Conservation (phyloP, 2,797 vertebrate genomes). For the Poecile montanus region DNA sequence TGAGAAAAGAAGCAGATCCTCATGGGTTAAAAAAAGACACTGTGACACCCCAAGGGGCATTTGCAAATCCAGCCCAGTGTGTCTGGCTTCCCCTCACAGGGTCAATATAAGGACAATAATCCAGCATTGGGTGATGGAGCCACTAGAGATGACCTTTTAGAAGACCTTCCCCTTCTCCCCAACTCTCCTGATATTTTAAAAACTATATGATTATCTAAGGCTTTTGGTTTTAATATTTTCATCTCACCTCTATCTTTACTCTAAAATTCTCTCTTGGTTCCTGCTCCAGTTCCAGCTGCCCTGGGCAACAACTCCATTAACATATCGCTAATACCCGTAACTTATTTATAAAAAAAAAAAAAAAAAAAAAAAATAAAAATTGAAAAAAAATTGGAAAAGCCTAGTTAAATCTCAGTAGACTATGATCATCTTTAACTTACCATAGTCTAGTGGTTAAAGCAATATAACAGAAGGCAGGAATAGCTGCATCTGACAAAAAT, state of each 20-base stretch:
- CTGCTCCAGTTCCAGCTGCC: neutral
- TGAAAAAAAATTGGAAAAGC: neutral
- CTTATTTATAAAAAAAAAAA: neutral
- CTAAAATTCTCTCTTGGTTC: neutral
- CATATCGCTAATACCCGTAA: neutral
- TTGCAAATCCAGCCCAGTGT: neutral
- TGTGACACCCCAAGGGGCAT: fast-evolving
- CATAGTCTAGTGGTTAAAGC: neutral
- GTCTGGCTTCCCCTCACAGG: neutral
- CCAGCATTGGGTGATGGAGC: neutral
- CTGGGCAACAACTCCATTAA: neutral
- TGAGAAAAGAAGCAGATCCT: neutral
- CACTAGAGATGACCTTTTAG: neutral
- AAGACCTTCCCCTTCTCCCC: neutral
- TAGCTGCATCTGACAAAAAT: neutral
- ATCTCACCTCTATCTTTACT: neutral
- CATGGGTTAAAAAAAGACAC: neutral
- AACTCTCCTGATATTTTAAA: neutral
- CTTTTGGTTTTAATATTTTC: neutral
- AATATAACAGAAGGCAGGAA: neutral
- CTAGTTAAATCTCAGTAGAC: neutral
- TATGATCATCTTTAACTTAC: neutral
- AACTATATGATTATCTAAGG: neutral
- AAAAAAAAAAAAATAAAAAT: too few species aligned
- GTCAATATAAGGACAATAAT: neutral